Percentiles rank a stretch among this genome's conserved stretches.
Conservation (phyloP, 2,888 invertebrate species). For the Heliconius ismenius region DNA sequence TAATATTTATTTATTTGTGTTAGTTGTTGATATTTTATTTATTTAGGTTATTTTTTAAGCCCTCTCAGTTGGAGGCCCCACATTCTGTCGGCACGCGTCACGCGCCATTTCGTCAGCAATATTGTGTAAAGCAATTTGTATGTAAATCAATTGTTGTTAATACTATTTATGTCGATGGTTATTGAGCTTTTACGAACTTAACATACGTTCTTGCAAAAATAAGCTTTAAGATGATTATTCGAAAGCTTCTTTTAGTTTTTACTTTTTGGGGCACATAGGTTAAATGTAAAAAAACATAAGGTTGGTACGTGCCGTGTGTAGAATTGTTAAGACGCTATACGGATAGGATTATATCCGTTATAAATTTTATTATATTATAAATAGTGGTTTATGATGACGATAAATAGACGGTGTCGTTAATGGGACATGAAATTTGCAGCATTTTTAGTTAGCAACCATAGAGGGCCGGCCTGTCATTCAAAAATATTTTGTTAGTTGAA, state of each 20-base stretch:
- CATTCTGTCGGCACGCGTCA: constrained; percentile 68
- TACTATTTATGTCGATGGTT: constrained; percentile 81
- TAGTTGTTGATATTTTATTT: too few species aligned
- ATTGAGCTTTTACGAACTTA: constrained; percentile 60
- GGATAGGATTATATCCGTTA: constrained; percentile 65
- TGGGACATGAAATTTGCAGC: constrained; percentile 35
- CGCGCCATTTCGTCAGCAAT: constrained; percentile 80
- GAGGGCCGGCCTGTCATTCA: not conserved
- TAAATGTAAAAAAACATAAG: constrained; percentile 63
- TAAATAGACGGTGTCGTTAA: constrained; percentile 52
- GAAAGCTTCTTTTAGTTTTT: constrained; percentile 49
- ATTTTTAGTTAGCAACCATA: constrained; percentile 12
- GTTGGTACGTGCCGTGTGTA: constrained; percentile 64
- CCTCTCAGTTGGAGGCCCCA: constrained; percentile 50
- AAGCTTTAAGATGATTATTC: constrained; percentile 47
- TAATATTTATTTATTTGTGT: too few species aligned
- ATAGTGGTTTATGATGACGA: constrained; percentile 68
- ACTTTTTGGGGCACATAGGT: constrained; percentile 49
- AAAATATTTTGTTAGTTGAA: not conserved
- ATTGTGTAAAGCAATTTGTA: constrained; percentile 82
- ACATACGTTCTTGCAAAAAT: constrained; percentile 51
- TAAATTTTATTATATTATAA: constrained; percentile 79
- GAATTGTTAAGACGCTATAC: constrained; percentile 75
- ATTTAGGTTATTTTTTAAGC: not conserved
- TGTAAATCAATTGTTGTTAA: constrained; percentile 82